phyloP scores from a whole-genome alignment of 2,888 invertebrate genomes.

The Brenthis ino region DNA sequence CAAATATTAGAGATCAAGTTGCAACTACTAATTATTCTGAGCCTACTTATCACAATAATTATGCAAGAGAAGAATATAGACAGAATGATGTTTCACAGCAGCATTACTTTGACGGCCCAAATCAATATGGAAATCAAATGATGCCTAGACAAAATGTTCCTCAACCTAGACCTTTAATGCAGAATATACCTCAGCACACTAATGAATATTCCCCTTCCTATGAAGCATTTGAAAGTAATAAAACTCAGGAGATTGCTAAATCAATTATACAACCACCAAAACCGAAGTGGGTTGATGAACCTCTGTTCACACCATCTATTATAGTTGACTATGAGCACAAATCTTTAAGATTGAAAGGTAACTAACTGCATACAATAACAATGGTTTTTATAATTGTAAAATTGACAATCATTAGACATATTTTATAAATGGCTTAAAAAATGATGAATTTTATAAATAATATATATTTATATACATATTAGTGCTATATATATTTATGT shows the following conservation, averaged over 20 bases:
- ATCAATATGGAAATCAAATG: conserved; percentile 43
- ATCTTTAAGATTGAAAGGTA: conserved; percentile 80
- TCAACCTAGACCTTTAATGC: conserved; percentile 45
- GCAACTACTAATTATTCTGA: conserved; percentile 39
- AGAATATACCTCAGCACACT: conserved; percentile 46
- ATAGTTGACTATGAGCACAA: conserved; percentile 89
- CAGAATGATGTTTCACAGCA: conserved; percentile 44
- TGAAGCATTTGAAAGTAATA: conserved; percentile 41
- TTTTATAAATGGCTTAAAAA: too few relatives aligned
- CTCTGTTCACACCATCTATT: conserved; percentile 79
- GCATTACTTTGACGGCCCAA: conserved; percentile 52
- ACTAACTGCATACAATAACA: conserved; percentile 42
- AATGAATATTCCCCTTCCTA: conserved; percentile 45
- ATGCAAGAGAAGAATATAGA: conserved; percentile 43
- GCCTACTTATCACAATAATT: conserved; percentile 43
- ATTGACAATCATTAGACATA: too few relatives aligned
- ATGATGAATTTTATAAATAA: too few relatives aligned
- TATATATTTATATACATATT: too few relatives aligned
- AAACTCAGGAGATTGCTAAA: conserved; percentile 27
- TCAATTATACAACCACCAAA: conserved; percentile 42
- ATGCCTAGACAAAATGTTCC: conserved; percentile 45
- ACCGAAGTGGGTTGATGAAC: conserved; percentile 70
- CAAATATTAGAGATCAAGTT: conserved; percentile 20
- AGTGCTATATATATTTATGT: too few relatives aligned
- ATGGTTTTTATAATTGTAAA: background rate